Conservation (phyloP, 2,888 invertebrate species). For the Lissocephala sabroskyi region DNA sequence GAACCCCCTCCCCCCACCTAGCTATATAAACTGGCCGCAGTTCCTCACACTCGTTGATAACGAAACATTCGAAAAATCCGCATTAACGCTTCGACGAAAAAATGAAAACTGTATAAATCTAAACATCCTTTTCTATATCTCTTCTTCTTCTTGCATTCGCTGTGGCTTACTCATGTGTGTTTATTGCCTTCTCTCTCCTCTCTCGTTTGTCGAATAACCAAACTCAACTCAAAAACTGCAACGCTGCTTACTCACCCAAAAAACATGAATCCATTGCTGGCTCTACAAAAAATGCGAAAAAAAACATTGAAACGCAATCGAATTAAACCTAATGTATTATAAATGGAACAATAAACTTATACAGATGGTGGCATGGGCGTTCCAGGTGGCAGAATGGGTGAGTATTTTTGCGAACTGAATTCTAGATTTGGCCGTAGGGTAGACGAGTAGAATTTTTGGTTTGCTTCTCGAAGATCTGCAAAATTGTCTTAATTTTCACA, state of each 20-base stretch:
- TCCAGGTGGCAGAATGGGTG: constrained; percentile 72
- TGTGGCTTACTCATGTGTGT: constrained; percentile 28
- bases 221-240: constrained; percentile 15
- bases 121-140: constrained; percentile 25
- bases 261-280: no score
- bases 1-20: no score
- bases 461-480: neutral
- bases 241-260: constrained; percentile 29
- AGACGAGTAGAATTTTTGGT: neutral
- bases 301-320: constrained; percentile 4
- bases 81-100: constrained; percentile 24
- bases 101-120: constrained; percentile 9
- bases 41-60: neutral
- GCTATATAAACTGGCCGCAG: no score
- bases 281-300: neutral
- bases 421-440: constrained; percentile 6
- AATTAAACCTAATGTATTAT: constrained; percentile 17
- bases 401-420: constrained; percentile 48
- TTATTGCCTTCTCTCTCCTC: constrained; percentile 30
- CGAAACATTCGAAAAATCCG: constrained; percentile 4
- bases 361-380: constrained; percentile 70
- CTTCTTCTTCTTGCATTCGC: constrained; percentile 14
- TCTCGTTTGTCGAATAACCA: constrained; percentile 10
- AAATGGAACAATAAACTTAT: constrained; percentile 43
- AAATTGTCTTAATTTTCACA: constrained; percentile 10